Percentiles rank a stretch among this genome's conserved stretches.
These are phyloP conservation scores for Pteromalus puparum DNA, from an alignment of 1,140 invertebrate species.

Conservation along the genomic window DNA sequence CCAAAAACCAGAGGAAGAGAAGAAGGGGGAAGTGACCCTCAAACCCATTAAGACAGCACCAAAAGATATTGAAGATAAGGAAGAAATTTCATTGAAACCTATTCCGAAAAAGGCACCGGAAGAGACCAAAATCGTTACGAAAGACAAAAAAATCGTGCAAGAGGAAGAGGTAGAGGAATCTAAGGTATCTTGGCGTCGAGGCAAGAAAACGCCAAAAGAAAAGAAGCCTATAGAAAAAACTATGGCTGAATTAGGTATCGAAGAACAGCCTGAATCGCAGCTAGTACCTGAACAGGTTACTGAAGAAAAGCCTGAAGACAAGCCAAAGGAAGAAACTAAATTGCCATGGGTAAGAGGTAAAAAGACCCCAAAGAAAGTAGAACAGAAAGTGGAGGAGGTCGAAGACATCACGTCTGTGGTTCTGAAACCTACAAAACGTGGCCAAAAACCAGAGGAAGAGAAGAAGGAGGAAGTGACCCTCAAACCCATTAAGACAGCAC, in stretches of 20 bases:
- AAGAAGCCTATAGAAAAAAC: conserved; percentile 25
- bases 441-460: too few relatives aligned
- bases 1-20: conserved; percentile 44
- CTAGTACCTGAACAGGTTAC: not conserved
- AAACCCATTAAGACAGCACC: not conserved
- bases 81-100: not conserved
- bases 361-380: conserved; percentile 39
- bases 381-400: conserved; percentile 58
- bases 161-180: conserved; percentile 65
- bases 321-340: conserved; percentile 13
- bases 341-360: conserved; percentile 47
- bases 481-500: too few relatives aligned
- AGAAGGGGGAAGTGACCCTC: not conserved
- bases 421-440: too few relatives aligned
- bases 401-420: too few relatives aligned
- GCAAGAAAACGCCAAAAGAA: conserved; percentile 53
- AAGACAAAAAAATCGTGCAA: not conserved
- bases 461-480: too few relatives aligned
- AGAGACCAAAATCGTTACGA: conserved; percentile 6
- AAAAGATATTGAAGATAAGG: not conserved
- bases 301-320: conserved; percentile 19
- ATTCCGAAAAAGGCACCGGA: conserved; percentile 48
- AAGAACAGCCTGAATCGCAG: not conserved
- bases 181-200: conserved; percentile 48
- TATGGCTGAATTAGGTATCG: not conserved